Base-by-base conservation (phyloP, 2,797 vertebrate species). In the Chromis chromis region DNA sequence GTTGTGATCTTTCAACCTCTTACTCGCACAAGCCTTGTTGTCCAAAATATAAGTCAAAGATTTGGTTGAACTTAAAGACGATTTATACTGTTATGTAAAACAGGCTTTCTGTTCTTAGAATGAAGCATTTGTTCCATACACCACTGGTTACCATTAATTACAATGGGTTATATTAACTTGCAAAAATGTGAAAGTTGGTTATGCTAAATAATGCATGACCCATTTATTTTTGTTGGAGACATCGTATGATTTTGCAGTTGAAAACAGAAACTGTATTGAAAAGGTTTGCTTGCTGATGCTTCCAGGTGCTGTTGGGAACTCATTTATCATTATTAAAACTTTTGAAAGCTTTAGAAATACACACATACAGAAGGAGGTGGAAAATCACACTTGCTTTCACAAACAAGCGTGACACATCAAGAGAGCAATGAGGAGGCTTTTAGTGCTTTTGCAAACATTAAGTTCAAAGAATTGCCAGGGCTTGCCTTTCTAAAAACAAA, bases 151-250 rank as follows among this genome's bases (percentile, higher is more conserved):
- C 28, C 49, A 53, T 64, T 60, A 0, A 17, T 53, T 63, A 50
- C 21, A 66, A n/a, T 17, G 8, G 19, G 9, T 33, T 33, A 33
- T 33, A 33, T 33, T 33, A 8, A 11, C 2, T 42, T 61, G 8
- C 10, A 33, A 33, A 48, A 63, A 33, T 50, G 1, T 53, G 4
- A 39, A 54, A 54, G 19, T 42, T 31, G 4, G 39, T 46, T 4
- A 8, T 13, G 16, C 54, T 13, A 39, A 7, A 17, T 54, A 24
- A 65, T 52, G 25, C 14, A n/a, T 42, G 39, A 59, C 1, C 1
- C 7, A 21, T 49, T 57, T 58, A 25, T 49, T 65, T 56, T 54
- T 70, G 62, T 42, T 19, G 22, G 11, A 69, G 53, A 28, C 39
- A 5, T 57, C 4, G 12, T 1, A n/a, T 58, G 12, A 4, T 6